Conservation (phyloP, 2,113 vertebrate genomes). For the Galeopterus variegatus region DNA sequence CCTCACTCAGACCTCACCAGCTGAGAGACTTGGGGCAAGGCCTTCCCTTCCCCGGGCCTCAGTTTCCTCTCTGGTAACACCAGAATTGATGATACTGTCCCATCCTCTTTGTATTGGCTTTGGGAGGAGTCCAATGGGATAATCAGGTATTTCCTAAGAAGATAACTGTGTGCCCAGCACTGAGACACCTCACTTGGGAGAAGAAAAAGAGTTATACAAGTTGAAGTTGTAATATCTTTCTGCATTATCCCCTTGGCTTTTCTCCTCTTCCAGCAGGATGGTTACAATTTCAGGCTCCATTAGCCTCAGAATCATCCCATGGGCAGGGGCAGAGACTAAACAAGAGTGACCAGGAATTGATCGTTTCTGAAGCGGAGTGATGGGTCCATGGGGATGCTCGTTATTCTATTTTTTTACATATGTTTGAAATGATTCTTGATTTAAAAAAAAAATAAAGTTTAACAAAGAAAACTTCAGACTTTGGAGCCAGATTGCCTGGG, state of each 20-base stretch:
- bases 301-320: neutral
- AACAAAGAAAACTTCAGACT: neutral
- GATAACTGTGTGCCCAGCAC: neutral
- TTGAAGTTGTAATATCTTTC: too few species aligned
- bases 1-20: neutral
- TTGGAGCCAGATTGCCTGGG: neutral
- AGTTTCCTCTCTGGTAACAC: neutral
- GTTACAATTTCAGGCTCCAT: neutral
- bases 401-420: neutral
- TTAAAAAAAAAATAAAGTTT: neutral
- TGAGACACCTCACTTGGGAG: neutral
- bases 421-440: neutral
- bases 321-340: neutral
- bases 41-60: neutral
- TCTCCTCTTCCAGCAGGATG: neutral
- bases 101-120: neutral
- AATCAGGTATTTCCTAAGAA: neutral
- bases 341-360: too few species aligned
- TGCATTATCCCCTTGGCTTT: fast-evolving
- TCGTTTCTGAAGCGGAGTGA: neutral
- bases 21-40: neutral
- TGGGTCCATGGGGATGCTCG: neutral
- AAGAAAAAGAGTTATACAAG: neutral
- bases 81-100: neutral
- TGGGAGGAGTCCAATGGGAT: neutral